Base-by-base conservation (phyloP, 2,113 vertebrate genomes). In the Amia ocellicauda region DNA sequence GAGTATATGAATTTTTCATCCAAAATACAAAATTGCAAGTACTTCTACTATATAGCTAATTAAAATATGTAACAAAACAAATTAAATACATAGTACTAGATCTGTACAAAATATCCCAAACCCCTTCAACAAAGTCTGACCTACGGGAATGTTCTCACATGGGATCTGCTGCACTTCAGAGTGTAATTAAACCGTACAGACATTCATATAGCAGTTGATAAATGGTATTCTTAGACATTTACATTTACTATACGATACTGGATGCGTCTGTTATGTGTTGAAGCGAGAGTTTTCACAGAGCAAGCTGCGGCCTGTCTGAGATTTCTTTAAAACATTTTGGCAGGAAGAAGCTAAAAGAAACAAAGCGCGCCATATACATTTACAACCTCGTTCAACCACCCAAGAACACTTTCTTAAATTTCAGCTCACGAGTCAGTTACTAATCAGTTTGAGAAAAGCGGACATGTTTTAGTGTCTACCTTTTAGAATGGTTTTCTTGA, bases 41-140 rank as follows among this genome's bases (percentile, higher is more conserved):
- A 24, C 57, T 77, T 78, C 69, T 77, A 77, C 75, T 86, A 86
- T 78, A 79, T 80, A 80, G 76, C 80, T 78, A 75, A 75, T 76
- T 69, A 77, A 70, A 80, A 80, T 78, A 84, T 83, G 71, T 74
- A 80, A 82, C 73, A 85, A 82, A 78, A 77, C 60, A 41, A 69
- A 68, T 74, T 84, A 79, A 84, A 87, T 80, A 86, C 77, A 86
- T 80, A 80, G 76, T 83, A 84, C 83, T 86, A 84, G 75, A 86
- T 81, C 81, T 89, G 88, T 88, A 89, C 85, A 89, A 84, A 82
- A 80, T 70, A 82, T 79, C 78, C 72, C 74, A 78, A 85, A 80
- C 73, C 74, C 80, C 69, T 74, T 78, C 71, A 74, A 70, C 58
- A 43, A 77, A 80, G 74, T 75, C 68, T 78, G 70, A 62, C 63